Conservation (phyloP, 2,113 vertebrate genomes). For the Mionectes macconnelli region DNA sequence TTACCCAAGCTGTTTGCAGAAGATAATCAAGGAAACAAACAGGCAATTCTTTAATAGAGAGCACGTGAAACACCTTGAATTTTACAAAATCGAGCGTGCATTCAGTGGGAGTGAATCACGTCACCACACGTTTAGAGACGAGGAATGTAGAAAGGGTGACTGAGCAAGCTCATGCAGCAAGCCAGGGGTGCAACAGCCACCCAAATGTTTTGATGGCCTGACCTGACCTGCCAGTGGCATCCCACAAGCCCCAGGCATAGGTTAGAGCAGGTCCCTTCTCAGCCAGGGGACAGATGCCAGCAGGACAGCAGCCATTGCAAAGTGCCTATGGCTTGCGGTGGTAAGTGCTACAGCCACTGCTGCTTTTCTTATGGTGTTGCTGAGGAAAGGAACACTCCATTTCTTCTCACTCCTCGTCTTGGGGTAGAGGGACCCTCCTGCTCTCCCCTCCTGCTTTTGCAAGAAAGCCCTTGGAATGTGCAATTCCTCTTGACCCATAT, state of each 20-base stretch:
- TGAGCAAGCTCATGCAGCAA: background rate
- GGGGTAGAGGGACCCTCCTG: background rate
- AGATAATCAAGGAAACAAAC: constrained; percentile 19
- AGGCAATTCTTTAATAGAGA: background rate
- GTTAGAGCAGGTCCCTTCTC: background rate
- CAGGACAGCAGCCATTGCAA: background rate
- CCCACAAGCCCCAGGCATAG: background rate
- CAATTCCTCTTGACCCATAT: background rate
- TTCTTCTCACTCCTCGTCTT: background rate
- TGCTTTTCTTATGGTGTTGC: background rate
- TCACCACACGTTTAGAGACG: background rate
- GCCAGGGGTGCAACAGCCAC: background rate
- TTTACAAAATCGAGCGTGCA: background rate
- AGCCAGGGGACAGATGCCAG: background rate
- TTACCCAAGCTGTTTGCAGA: background rate
- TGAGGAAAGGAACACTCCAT: background rate
- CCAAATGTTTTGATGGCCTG: background rate
- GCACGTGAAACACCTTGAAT: background rate
- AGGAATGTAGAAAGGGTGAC: background rate
- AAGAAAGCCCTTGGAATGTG: background rate
- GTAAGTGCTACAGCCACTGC: background rate
- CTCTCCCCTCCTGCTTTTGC: background rate
- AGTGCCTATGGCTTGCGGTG: background rate
- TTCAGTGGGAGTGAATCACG: constrained; percentile 5
- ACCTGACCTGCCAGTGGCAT: background rate